A percentile compares a stretch with the other conserved stretches of the same genome.
Evolutionary conservation across 2,888 invertebrate genomes (phyloP).

Genomic region (Myopa testacea): DNA sequence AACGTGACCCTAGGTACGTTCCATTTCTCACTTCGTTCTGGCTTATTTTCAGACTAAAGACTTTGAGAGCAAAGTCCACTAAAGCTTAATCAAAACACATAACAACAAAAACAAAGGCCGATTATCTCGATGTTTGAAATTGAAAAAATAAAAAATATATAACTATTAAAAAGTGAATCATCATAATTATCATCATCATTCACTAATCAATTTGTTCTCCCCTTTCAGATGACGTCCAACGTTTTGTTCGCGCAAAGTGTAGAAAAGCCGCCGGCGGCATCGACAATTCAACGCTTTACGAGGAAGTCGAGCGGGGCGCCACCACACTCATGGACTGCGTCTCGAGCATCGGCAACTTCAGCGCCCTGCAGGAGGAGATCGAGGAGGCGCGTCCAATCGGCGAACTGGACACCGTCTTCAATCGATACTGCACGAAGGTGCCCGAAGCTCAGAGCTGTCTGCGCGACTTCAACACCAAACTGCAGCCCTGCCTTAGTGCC

Average conservation of each 20-base stretch:
- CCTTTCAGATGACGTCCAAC: conserved; percentile 69
- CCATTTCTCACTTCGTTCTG: not conserved
- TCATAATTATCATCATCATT: too few species aligned
- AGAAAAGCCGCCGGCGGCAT: conserved; percentile 72
- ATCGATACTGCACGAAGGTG: conserved; percentile 78
- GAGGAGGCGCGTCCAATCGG: conserved; percentile 77
- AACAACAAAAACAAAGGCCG: too few species aligned
- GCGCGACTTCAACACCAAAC: conserved; percentile 70
- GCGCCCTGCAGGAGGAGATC: conserved; percentile 74
- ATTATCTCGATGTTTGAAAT: too few species aligned
- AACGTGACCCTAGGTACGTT: conserved; percentile 59
- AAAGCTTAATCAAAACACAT: too few species aligned
- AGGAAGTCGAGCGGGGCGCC: conserved; percentile 69
- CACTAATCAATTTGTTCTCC: not conserved
- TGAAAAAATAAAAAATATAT: too few species aligned
- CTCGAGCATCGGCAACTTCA: conserved; percentile 72
- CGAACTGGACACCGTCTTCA: conserved; percentile 77
- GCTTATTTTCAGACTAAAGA: not conserved
- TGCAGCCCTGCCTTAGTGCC: conserved; percentile 75
- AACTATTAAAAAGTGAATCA: too few species aligned
- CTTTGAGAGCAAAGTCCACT: not conserved
- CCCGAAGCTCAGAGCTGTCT: conserved; percentile 70
- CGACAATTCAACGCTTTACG: conserved; percentile 70
- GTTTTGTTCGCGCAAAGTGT: conserved; percentile 76
- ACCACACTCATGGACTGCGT: conserved; percentile 71